Conservation (phyloP, 2,113 vertebrate genomes). For the Leptocoma aspasia region DNA sequence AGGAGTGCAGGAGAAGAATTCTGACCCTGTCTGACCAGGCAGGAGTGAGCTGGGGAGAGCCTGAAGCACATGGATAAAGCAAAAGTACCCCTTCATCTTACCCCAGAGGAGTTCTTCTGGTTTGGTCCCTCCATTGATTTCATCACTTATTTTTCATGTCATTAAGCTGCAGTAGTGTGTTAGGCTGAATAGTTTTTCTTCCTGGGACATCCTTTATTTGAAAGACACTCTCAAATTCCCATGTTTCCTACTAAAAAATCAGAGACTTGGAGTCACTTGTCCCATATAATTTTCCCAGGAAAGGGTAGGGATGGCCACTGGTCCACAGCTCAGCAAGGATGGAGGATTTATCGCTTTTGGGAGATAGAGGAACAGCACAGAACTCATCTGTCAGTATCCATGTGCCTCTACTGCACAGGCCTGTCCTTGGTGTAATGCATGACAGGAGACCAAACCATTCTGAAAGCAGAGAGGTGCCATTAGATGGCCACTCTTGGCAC, state of each 20-base stretch:
- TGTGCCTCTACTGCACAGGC: accelerated
- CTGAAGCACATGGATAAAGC: background rate
- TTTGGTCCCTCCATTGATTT: background rate
- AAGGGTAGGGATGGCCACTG: no score
- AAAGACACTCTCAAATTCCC: background rate
- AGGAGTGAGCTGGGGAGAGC: background rate
- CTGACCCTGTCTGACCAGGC: background rate
- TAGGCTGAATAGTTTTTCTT: background rate
- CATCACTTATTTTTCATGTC: background rate
- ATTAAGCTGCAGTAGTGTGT: background rate
- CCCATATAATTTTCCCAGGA: background rate
- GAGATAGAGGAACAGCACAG: background rate
- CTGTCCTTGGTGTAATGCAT: accelerated
- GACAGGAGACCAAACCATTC: background rate
- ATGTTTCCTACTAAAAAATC: background rate
- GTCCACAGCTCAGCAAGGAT: accelerated
- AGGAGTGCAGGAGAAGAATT: background rate
- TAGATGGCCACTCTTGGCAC: background rate
- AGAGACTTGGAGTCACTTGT: background rate
- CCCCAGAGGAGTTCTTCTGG: background rate
- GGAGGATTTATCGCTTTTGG: background rate
- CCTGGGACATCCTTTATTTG: background rate
- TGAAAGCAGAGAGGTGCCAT: background rate
- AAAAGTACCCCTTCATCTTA: background rate
- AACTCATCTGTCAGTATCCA: background rate